Evolutionary conservation across 2,797 vertebrate genomes (phyloP).

Genomic region (Lutjanus argentimaculatus): DNA sequence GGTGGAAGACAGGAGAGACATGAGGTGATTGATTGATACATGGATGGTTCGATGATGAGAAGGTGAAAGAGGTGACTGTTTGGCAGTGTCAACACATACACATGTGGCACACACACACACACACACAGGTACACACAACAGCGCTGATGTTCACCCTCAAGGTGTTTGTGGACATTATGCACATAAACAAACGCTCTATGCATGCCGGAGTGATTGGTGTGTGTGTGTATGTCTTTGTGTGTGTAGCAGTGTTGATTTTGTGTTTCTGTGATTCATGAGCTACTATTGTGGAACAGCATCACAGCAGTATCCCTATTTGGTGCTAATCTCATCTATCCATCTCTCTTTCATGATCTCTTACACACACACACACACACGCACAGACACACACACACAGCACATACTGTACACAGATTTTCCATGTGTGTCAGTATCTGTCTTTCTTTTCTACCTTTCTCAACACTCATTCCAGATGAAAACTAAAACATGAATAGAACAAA

Average conservation of each 20-base stretch:
- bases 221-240: neutral
- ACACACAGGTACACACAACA: constrained; percentile 14
- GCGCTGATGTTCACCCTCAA: constrained; percentile 21
- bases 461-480: constrained; percentile 13
- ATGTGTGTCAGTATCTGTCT: neutral
- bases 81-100: constrained; percentile 5
- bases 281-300: constrained; percentile 11
- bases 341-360: neutral
- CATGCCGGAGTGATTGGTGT: constrained; percentile 11
- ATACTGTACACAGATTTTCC: neutral
- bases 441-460: neutral
- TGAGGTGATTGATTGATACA: constrained; percentile 22
- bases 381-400: neutral
- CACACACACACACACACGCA: neutral
- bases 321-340: constrained; percentile 39
- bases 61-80: constrained; percentile 27
- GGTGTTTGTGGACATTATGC: constrained; percentile 47
- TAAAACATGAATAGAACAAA: neutral
- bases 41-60: constrained; percentile 29
- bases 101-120: constrained; percentile 9
- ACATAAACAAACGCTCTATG: constrained; percentile 19
- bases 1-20: constrained; percentile 3
- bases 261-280: constrained; percentile 16
- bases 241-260: neutral
- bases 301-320: constrained; percentile 11